These are phyloP conservation scores for Baryphthengus martii DNA, from an alignment of 2,113 vertebrate genomes.

Conservation along the genomic window DNA sequence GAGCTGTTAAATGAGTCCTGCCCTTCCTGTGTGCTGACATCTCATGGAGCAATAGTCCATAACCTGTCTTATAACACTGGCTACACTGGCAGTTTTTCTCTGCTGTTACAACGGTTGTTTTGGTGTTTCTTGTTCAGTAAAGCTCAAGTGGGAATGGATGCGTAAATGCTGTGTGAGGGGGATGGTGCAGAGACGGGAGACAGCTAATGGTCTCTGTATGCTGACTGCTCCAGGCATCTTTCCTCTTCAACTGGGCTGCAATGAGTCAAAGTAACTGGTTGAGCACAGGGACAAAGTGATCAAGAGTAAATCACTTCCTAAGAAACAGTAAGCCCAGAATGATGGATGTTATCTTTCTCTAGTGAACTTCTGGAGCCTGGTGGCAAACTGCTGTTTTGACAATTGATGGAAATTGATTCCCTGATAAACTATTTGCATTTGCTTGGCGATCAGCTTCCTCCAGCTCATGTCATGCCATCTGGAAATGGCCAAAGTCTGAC, in stretches of 20 bases:
- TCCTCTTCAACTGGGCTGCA: neutral
- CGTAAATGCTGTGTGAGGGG: neutral
- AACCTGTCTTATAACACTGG: neutral
- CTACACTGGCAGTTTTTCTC: neutral
- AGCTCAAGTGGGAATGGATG: neutral
- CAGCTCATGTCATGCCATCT: neutral
- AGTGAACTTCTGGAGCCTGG: neutral
- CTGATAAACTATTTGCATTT: neutral
- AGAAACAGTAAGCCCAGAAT: neutral
- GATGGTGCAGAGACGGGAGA: neutral
- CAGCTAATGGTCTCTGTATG: neutral
- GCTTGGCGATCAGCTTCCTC: neutral
- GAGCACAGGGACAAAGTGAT: neutral
- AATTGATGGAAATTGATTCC: neutral
- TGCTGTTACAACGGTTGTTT: neutral
- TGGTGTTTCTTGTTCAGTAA: neutral
- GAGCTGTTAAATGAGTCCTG: neutral
- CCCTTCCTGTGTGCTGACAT: neutral
- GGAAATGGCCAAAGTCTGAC: neutral
- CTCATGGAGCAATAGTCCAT: neutral
- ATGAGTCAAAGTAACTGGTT: neutral
- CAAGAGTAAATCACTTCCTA: neutral
- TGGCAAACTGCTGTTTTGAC: neutral
- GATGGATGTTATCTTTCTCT: neutral
- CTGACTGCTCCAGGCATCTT: neutral